Percentiles rank a stretch among this genome's conserved stretches.
phyloP scores from a whole-genome alignment of 2,888 invertebrate genomes.

The Temnothorax ravouxi region DNA sequence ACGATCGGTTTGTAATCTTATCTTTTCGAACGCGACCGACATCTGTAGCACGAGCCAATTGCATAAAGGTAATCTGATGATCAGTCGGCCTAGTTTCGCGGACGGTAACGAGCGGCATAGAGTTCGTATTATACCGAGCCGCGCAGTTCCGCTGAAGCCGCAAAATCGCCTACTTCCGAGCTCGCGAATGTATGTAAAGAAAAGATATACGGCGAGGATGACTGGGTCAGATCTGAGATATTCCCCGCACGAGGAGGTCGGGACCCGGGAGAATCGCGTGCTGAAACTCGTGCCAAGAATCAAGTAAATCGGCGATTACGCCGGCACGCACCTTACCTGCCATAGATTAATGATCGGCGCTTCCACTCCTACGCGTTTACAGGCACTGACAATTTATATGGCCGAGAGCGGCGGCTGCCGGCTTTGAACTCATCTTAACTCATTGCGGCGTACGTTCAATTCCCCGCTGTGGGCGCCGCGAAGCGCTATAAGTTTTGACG shows the following conservation, averaged over 20 bases:
- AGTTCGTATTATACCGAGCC: constrained; percentile 62
- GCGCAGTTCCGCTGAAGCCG: constrained; percentile 66
- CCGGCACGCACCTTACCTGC: constrained; percentile 69
- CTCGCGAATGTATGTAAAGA: constrained; percentile 47
- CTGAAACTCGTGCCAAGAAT: constrained; percentile 66
- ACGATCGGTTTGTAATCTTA: constrained; percentile 45
- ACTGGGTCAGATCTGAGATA: constrained; percentile 79
- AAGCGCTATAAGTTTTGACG: constrained; percentile 49
- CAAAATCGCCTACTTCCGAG: constrained; percentile 65
- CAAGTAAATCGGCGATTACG: constrained; percentile 72
- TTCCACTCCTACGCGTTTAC: constrained; percentile 75
- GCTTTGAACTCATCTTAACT: constrained; percentile 55
- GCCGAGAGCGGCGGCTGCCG: constrained; percentile 39
- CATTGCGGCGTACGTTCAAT: constrained; percentile 57
- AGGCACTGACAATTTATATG: constrained; percentile 70
- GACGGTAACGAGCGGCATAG: constrained; percentile 70
- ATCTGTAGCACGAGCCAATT: constrained; percentile 48
- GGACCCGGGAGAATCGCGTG: constrained; percentile 72
- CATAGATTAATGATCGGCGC: constrained; percentile 76
- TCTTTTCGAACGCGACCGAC: constrained; percentile 40
- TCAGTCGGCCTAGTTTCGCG: constrained; percentile 65
- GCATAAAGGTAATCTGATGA: constrained; percentile 60
- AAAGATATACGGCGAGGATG: constrained; percentile 66
- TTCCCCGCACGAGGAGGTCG: constrained; percentile 56
- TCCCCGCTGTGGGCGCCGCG: constrained; percentile 41